A percentile compares a stretch with the other conserved stretches of the same genome.
Conservation (phyloP, 2,797 vertebrate species). For the Octomys mimax region DNA sequence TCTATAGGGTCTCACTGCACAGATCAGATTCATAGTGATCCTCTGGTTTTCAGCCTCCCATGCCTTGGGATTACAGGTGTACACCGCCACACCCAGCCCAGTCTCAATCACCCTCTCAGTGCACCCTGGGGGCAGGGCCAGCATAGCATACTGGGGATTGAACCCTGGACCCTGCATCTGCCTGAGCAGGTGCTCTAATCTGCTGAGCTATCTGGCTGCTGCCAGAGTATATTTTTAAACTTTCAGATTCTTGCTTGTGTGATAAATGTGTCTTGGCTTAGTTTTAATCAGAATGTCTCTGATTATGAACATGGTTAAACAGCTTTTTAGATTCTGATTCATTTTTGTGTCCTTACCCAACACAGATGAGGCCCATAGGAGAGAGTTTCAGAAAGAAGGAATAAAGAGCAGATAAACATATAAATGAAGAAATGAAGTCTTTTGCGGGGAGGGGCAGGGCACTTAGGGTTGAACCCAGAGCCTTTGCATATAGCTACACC, state of each 20-base stretch:
- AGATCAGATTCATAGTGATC: too few species aligned
- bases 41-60: too few species aligned
- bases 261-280: neutral
- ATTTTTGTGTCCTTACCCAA: neutral
- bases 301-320: neutral
- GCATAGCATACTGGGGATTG: too few species aligned
- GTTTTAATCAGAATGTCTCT: constrained; percentile 34
- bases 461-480: neutral
- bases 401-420: neutral
- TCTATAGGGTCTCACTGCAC: too few species aligned
- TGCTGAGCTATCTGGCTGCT: too few species aligned
- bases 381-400: constrained; percentile 35
- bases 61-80: too few species aligned
- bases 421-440: neutral
- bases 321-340: constrained; percentile 39
- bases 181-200: too few species aligned
- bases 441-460: neutral
- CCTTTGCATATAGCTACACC: neutral
- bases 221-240: neutral
- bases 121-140: too few species aligned
- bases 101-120: too few species aligned
- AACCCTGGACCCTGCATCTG: too few species aligned
- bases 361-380: neutral
- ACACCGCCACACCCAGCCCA: too few species aligned
- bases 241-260: neutral